Evolutionary conservation across 2,113 vertebrate genomes (phyloP).

Genomic region (Crotalus viridis): DNA sequence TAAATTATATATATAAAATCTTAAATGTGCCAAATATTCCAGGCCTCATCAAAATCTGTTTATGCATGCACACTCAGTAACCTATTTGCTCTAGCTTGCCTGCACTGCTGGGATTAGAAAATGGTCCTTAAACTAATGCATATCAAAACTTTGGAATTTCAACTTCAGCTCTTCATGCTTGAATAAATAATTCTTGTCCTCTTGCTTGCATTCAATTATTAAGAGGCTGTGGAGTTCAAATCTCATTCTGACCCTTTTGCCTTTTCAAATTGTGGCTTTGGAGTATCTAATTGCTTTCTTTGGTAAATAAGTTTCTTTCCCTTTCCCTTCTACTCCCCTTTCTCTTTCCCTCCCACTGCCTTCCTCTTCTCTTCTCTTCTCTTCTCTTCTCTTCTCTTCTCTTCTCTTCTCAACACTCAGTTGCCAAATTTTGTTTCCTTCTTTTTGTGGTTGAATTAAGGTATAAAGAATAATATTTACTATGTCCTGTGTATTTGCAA

Average conservation of each 20-base stretch:
- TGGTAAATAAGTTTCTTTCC: neutral
- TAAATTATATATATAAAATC: constrained; percentile 12
- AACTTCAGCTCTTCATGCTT: neutral
- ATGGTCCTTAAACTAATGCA: constrained; percentile 26
- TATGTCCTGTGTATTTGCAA: neutral
- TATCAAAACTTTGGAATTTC: constrained; percentile 31
- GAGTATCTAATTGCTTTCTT: neutral
- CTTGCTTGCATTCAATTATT: constrained; percentile 16
- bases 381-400: neutral
- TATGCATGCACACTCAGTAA: neutral
- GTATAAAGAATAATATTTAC: neutral
- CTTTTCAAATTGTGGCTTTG: neutral
- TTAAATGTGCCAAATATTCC: constrained; percentile 7
- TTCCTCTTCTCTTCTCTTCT: neutral
- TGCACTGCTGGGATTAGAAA: constrained; percentile 40
- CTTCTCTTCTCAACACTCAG: neutral
- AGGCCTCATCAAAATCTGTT: neutral
- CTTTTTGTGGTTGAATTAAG: neutral
- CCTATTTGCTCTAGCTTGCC: constrained; percentile 22
- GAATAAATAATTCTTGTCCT: constrained; percentile 29
- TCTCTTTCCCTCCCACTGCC: neutral
- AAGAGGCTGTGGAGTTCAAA: neutral
- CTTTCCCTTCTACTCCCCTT: neutral
- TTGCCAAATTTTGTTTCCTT: neutral
- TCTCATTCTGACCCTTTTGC: neutral